Conservation (phyloP, 2,888 invertebrate species). For the Phrixothrix hirtus region DNA sequence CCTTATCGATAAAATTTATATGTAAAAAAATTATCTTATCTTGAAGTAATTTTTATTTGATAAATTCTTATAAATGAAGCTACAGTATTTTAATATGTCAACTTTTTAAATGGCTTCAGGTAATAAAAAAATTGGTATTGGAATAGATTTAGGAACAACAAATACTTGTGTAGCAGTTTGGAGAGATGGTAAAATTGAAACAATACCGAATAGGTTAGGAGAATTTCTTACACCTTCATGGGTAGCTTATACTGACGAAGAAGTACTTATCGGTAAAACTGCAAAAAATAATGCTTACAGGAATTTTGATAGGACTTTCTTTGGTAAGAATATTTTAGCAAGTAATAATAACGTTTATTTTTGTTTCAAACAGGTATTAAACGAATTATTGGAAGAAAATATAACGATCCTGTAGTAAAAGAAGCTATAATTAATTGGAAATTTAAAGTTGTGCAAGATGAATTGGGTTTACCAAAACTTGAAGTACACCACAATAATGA, state of each 20-base stretch:
- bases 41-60: too few relatives aligned
- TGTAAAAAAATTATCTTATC: too few relatives aligned
- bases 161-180: constrained; percentile 86
- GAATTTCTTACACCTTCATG: constrained; percentile 98
- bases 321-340: too few relatives aligned
- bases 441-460: constrained; percentile 83
- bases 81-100: too few relatives aligned
- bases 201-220: constrained; percentile 98
- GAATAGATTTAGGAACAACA: constrained; percentile 98
- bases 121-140: constrained; percentile 67
- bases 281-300: constrained; percentile 99
- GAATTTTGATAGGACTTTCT: constrained; percentile 98
- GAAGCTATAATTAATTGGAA: constrained; percentile 97
- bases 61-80: too few relatives aligned
- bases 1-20: too few relatives aligned
- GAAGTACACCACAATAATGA: constrained; percentile 81
- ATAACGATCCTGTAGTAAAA: constrained; percentile 88
- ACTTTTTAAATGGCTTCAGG: neutral
- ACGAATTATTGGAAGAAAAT: constrained; percentile 95
- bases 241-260: constrained; percentile 96
- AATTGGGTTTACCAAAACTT: constrained; percentile 86
- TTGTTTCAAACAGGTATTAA: constrained; percentile 96
- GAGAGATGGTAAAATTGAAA: constrained; percentile 96
- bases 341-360: too few relatives aligned
- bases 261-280: constrained; percentile 96